phyloP scores from a whole-genome alignment of 2,888 invertebrate species.

The Lamellibrachia satsuma region DNA sequence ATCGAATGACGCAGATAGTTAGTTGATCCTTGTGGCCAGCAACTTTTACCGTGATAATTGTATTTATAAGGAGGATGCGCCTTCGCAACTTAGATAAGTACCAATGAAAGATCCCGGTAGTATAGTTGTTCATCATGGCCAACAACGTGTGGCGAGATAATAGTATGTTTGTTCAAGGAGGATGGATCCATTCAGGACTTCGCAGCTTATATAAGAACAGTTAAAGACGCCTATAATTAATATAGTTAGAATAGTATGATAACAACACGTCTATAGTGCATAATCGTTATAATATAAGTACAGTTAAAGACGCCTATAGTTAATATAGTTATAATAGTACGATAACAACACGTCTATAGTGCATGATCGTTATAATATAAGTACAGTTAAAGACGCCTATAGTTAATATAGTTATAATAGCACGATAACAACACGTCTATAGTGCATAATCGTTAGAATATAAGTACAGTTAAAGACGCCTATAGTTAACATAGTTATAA shows the following conservation, averaged over 20 bases:
- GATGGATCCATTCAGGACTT: not conserved
- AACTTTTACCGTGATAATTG: not conserved
- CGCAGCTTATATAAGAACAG: not conserved
- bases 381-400: not conserved
- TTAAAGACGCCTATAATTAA: not conserved
- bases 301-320: not conserved
- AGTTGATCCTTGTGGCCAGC: not conserved
- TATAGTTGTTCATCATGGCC: not conserved
- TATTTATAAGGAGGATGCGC: not conserved
- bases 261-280: too few relatives aligned
- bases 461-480: not conserved
- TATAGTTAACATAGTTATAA: too few relatives aligned
- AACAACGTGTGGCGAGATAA: not conserved
- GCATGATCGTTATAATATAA: too few relatives aligned
- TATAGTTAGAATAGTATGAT: too few relatives aligned
- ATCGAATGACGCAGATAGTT: not conserved
- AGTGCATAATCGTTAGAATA: too few relatives aligned
- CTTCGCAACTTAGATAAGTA: not conserved
- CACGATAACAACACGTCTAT: too few relatives aligned
- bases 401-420: too few relatives aligned
- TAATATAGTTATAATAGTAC: too few relatives aligned
- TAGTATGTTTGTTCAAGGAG: not conserved
- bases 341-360: too few relatives aligned
- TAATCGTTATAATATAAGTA: not conserved
- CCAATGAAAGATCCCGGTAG: not conserved